Evolutionary conservation across 2,888 invertebrate species (phyloP).

Genomic region (Leptopilina syphax): DNA sequence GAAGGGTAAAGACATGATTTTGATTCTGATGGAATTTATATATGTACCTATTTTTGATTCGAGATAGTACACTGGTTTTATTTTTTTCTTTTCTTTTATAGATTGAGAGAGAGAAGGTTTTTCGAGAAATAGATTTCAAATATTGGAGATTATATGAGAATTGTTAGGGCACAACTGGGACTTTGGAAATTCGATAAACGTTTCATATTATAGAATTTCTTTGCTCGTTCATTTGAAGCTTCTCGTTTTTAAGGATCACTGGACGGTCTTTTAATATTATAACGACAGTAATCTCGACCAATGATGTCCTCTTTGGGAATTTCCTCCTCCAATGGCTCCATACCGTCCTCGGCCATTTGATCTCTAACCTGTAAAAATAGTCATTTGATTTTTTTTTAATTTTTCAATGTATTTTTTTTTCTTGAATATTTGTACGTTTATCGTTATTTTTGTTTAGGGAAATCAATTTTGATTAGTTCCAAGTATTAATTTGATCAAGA

Average conservation of each 20-base stretch:
- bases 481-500: no score
- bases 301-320: slow-evolving; percentile 80
- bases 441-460: no score
- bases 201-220: slow-evolving; percentile 28
- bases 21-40: slow-evolving; percentile 17
- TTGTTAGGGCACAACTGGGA: background rate
- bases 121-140: slow-evolving; percentile 15
- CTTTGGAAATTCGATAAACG: slow-evolving; percentile 39
- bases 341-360: slow-evolving; percentile 79
- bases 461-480: no score
- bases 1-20: slow-evolving; percentile 15
- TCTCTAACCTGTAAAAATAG: slow-evolving; percentile 78
- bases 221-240: slow-evolving; percentile 40
- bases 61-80: background rate
- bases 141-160: slow-evolving; percentile 31
- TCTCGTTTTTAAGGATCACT: slow-evolving; percentile 50
- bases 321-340: slow-evolving; percentile 80
- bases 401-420: background rate
- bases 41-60: slow-evolving; percentile 9
- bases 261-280: slow-evolving; percentile 68
- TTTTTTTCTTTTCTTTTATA: background rate
- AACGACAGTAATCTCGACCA: slow-evolving; percentile 80
- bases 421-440: no score
- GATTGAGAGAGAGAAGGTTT: background rate
- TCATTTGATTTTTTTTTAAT: slow-evolving; percentile 37